These are phyloP conservation scores for Athripsodes cinereus DNA, from an alignment of 2,888 invertebrate species.

Conservation along the genomic window DNA sequence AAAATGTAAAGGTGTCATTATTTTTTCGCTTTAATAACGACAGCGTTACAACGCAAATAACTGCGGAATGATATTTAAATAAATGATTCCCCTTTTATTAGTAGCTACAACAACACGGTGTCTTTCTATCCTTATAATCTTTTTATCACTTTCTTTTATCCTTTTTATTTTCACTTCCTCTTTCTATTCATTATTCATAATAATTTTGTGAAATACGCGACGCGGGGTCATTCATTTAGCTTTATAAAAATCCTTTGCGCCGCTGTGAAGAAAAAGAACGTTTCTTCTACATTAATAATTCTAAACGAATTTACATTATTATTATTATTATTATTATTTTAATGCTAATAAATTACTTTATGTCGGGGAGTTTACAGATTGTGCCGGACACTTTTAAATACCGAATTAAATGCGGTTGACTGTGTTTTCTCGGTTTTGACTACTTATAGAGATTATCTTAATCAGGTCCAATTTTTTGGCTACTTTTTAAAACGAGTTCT, in stretches of 20 bases:
- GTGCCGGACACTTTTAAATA: too few relatives aligned
- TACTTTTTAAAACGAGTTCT: too few relatives aligned
- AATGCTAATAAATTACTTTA: neutral
- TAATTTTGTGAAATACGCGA: slow-evolving; percentile 11
- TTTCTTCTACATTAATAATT: too few relatives aligned
- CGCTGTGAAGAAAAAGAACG: too few relatives aligned
- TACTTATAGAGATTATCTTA: too few relatives aligned
- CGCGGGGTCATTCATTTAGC: slow-evolving; percentile 27
- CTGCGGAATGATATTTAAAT: slow-evolving; percentile 27
- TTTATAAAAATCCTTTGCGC: slow-evolving; percentile 11
- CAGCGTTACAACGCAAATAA: slow-evolving; percentile 25
- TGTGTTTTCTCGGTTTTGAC: too few relatives aligned
- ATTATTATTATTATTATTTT: neutral
- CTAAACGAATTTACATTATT: too few relatives aligned
- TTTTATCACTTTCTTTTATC: slow-evolving; percentile 24
- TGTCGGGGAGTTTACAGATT: too few relatives aligned
- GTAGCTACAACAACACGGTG: slow-evolving; percentile 24
- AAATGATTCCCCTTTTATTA: slow-evolving; percentile 26
- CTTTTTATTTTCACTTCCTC: slow-evolving; percentile 17
- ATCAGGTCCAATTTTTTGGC: too few relatives aligned
- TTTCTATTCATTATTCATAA: slow-evolving; percentile 26
- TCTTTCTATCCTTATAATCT: slow-evolving; percentile 24
- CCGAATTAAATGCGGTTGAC: too few relatives aligned
- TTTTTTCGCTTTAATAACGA: too few relatives aligned
- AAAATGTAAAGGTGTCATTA: too few relatives aligned